Evolutionary conservation across 2,113 vertebrate species (phyloP).

Genomic region (Cyrtonyx montezumae): DNA sequence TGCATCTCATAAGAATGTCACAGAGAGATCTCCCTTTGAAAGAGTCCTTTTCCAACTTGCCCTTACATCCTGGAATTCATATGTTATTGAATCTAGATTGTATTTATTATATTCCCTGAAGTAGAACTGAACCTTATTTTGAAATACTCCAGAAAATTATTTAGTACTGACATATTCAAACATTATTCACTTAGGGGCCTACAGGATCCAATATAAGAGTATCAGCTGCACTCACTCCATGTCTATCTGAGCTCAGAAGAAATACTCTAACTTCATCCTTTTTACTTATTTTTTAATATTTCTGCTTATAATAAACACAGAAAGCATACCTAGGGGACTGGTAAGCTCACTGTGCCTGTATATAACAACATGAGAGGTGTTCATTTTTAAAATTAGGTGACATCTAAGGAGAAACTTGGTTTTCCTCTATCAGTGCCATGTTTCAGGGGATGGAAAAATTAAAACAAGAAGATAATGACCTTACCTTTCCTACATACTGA

Average conservation of each 20-base stretch:
- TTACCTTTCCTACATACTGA: slow-evolving; percentile 98
- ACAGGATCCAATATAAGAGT: background rate
- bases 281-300: background rate
- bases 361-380: background rate
- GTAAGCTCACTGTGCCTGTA: background rate
- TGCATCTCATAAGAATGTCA: background rate
- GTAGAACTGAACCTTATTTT: background rate
- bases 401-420: background rate
- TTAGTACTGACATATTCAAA: background rate
- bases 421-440: background rate
- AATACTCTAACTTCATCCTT: background rate
- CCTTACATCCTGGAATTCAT: background rate
- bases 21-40: background rate
- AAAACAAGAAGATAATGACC: background rate
- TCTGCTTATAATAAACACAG: background rate
- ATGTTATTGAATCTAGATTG: background rate
- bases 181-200: background rate
- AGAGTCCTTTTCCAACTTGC: background rate
- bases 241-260: background rate
- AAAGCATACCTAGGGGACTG: background rate
- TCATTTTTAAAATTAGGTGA: background rate
- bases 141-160: background rate
- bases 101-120: background rate
- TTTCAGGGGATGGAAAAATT: background rate
- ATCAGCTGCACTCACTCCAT: background rate